These are phyloP conservation scores for Todus mexicanus DNA, from an alignment of 2,797 vertebrate genomes.

Conservation along the genomic window DNA sequence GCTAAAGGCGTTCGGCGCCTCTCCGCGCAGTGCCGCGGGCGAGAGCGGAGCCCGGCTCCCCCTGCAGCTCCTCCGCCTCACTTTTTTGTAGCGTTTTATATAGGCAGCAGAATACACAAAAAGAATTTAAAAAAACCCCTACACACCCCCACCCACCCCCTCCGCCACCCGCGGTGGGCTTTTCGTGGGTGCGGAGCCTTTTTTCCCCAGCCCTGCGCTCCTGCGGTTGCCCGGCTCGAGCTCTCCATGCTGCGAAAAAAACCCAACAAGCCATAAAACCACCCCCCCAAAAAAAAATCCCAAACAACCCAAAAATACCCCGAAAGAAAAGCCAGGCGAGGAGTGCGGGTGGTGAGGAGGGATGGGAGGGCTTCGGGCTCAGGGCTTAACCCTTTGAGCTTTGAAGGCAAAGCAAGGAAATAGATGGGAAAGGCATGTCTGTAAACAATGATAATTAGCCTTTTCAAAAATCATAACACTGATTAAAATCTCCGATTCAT, in stretches of 20 bases:
- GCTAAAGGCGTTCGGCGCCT: not conserved
- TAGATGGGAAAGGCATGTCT: conserved; percentile 16
- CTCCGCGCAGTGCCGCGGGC: not conserved
- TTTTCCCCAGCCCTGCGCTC: not conserved
- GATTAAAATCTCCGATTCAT: conserved; percentile 73
- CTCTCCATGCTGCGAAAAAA: not conserved
- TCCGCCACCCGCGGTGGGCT: fast-evolving
- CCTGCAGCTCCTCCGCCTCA: not conserved
- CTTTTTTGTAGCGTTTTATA: too few relatives aligned
- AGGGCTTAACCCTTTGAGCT: conserved; percentile 43
- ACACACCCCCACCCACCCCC: not conserved
- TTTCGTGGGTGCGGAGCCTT: not conserved
- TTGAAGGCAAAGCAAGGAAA: conserved; percentile 14
- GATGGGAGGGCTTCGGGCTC: not conserved
- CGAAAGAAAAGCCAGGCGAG: not conserved
- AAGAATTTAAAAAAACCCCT: not conserved
- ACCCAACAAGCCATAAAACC: not conserved
- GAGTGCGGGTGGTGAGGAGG: not conserved
- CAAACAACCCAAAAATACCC: not conserved
- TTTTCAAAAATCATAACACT: conserved; percentile 69
- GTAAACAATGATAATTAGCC: conserved; percentile 65
- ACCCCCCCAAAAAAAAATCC: not conserved
- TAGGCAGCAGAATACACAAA: fast-evolving
- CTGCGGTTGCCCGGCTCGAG: not conserved
- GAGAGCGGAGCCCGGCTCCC: not conserved